Conservation (phyloP, 2,113 vertebrate genomes). For the Osmerus mordax region DNA sequence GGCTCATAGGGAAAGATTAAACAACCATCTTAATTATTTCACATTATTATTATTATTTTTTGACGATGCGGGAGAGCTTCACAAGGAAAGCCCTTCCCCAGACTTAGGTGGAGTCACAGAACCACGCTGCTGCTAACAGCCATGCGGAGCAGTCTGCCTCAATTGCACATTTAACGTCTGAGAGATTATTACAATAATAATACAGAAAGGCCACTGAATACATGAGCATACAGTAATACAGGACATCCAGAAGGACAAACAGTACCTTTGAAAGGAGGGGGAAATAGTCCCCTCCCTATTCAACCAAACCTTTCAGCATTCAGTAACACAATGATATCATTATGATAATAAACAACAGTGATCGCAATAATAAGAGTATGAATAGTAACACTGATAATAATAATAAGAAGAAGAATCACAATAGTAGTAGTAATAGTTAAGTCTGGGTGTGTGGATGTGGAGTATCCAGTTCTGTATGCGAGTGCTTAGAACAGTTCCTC, state of each 20-base stretch:
- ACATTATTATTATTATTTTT: slow-evolving; percentile 41
- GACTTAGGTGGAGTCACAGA: slow-evolving; percentile 36
- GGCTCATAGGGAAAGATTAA: slow-evolving; percentile 8
- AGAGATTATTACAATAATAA: slow-evolving; percentile 30
- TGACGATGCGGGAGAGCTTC: slow-evolving; percentile 52
- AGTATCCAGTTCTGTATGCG: slow-evolving; percentile 65
- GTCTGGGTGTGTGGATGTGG: slow-evolving; percentile 62
- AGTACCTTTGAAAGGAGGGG: slow-evolving; percentile 54
- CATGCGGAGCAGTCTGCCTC: slow-evolving; percentile 63
- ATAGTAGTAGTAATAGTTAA: slow-evolving; percentile 65
- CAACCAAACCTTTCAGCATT: slow-evolving; percentile 45
- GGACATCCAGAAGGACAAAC: slow-evolving; percentile 61
- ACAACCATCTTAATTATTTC: slow-evolving; percentile 40
- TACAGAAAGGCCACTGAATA: slow-evolving; percentile 69
- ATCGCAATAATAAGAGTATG: slow-evolving; percentile 43
- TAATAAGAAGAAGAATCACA: slow-evolving; percentile 32
- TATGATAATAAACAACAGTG: slow-evolving; percentile 29
- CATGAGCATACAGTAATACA: slow-evolving; percentile 63
- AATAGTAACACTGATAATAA: slow-evolving; percentile 54
- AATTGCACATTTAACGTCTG: slow-evolving; percentile 59
- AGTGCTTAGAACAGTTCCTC: slow-evolving; percentile 57
- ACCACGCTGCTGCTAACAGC: slow-evolving; percentile 62
- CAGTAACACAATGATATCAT: slow-evolving; percentile 51
- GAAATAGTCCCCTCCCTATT: slow-evolving; percentile 41
- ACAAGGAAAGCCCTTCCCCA: slow-evolving; percentile 18